These are phyloP conservation scores for Misgurnus anguillicaudatus DNA, from an alignment of 2,113 vertebrate genomes.

Conservation along the genomic window DNA sequence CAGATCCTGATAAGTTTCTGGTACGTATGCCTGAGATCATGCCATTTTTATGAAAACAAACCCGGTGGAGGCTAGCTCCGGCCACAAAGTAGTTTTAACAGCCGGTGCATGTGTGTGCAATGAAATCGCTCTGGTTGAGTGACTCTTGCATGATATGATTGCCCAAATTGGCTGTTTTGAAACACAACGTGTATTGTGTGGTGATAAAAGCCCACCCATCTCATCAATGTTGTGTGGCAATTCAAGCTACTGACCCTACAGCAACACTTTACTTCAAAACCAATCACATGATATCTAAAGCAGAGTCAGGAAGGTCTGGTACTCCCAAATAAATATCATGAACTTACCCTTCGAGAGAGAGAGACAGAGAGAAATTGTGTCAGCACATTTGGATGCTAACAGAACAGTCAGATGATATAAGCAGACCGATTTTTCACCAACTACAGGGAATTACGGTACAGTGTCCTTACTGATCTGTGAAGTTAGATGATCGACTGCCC, in stretches of 20 bases:
- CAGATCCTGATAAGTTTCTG: constrained; percentile 86
- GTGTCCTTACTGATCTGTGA: not conserved
- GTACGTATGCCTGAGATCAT: constrained; percentile 67
- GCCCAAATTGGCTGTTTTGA: constrained; percentile 58
- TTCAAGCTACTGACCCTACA: constrained; percentile 47
- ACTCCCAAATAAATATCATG: not conserved
- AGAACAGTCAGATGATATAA: not conserved
- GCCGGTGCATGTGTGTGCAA: constrained; percentile 43
- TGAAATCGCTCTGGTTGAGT: constrained; percentile 48
- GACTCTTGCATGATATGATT: constrained; percentile 62
- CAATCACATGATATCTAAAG: not conserved
- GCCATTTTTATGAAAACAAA: not conserved
- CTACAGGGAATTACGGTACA: not conserved
- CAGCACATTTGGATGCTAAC: not conserved
- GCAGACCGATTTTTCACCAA: constrained; percentile 7
- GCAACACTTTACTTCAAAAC: constrained; percentile 31
- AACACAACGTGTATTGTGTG: constrained; percentile 52
- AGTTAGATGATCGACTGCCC: constrained; percentile 11
- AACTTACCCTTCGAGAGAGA: no score
- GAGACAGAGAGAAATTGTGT: no score
- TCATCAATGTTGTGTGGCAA: constrained; percentile 41
- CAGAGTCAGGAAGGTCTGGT: not conserved
- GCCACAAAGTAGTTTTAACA: constrained; percentile 15
- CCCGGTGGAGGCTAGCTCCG: not conserved
- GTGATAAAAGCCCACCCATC: constrained; percentile 2